These are phyloP conservation scores for Lochmaea capreae DNA, from an alignment of 2,888 invertebrate genomes.

Conservation along the genomic window DNA sequence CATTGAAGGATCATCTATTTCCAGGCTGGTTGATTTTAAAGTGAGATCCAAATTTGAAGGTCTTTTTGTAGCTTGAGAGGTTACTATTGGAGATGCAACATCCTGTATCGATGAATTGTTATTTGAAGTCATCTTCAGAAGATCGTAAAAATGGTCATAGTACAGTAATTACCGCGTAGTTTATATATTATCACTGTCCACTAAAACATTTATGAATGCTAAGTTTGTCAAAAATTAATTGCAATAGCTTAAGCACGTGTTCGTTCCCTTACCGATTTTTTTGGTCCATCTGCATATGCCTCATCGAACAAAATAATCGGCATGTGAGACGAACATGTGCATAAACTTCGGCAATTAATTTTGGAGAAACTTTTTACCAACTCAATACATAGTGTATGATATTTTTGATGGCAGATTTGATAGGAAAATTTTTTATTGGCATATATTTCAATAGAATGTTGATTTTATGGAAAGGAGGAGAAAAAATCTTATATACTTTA, in stretches of 20 bases:
- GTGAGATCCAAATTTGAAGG: conserved; percentile 15
- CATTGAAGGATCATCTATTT: conserved; percentile 2
- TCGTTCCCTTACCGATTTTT: too few species aligned
- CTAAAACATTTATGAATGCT: neutral
- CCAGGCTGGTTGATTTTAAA: conserved; percentile 10
- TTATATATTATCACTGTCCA: neutral
- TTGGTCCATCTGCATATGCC: too few species aligned
- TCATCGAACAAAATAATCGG: too few species aligned
- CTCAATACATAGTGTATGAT: neutral
- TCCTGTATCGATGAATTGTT: conserved; percentile 5
- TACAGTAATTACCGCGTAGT: neutral
- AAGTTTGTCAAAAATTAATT: too few species aligned
- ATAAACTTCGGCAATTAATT: too few species aligned
- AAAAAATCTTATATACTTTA: too few species aligned
- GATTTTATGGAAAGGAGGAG: too few species aligned
- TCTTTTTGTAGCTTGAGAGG: neutral
- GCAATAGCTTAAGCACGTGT: too few species aligned
- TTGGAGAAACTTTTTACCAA: too few species aligned
- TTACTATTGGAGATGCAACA: neutral
- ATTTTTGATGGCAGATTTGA: neutral
- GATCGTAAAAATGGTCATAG: neutral
- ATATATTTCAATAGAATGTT: too few species aligned
- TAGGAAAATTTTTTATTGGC: neutral
- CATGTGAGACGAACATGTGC: too few species aligned
- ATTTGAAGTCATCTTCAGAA: neutral